Evolutionary conservation across 2,888 invertebrate species (phyloP).

Genomic region (Watsonalla cultraria): DNA sequence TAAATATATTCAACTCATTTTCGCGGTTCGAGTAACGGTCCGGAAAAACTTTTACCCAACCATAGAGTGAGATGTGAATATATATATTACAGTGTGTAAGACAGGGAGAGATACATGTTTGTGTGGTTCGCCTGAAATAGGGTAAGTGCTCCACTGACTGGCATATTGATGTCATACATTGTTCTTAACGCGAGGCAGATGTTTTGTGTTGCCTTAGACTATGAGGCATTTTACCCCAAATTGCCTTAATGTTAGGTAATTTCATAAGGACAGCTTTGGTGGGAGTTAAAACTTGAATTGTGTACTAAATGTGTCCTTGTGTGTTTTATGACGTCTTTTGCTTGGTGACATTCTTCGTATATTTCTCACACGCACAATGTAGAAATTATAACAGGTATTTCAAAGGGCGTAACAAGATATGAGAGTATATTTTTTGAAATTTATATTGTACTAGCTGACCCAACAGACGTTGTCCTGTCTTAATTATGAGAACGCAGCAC

Average conservation of each 20-base stretch:
- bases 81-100: slow-evolving; percentile 4
- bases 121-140: slow-evolving; percentile 24
- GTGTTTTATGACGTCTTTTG: background rate
- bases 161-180: slow-evolving; percentile 55
- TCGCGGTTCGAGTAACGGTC: slow-evolving; percentile 43
- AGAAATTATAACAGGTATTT: too few species aligned
- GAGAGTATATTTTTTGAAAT: too few species aligned
- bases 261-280: slow-evolving; percentile 16
- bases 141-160: slow-evolving; percentile 35
- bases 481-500: too few species aligned
- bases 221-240: slow-evolving; percentile 19
- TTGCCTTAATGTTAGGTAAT: slow-evolving; percentile 17
- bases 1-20: slow-evolving; percentile 58
- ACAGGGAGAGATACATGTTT: slow-evolving; percentile 23
- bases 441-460: too few species aligned
- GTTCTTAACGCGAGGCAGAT: slow-evolving; percentile 48
- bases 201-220: slow-evolving; percentile 27
- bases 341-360: too few species aligned
- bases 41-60: slow-evolving; percentile 47
- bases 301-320: background rate
- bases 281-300: slow-evolving; percentile 8
- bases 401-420: too few species aligned
- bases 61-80: slow-evolving; percentile 24
- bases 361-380: too few species aligned
- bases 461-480: too few species aligned